Percentiles rank a stretch among this genome's conserved stretches.
These are phyloP conservation scores for Rynchops niger DNA, from an alignment of 2,113 vertebrate genomes.

Conservation along the genomic window DNA sequence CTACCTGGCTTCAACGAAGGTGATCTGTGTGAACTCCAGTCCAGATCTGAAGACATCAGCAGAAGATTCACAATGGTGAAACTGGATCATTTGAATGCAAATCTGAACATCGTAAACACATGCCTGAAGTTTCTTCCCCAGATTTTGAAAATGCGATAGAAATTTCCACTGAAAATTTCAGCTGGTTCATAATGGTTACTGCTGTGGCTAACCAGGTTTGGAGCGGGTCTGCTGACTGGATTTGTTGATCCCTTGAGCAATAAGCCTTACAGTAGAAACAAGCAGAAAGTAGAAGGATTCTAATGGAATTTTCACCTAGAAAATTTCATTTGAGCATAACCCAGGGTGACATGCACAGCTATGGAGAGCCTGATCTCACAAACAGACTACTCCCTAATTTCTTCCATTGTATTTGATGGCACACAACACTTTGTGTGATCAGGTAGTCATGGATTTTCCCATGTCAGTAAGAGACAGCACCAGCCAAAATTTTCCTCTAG, in stretches of 20 bases:
- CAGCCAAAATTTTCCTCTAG: background rate
- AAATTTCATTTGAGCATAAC: background rate
- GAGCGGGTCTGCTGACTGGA: background rate
- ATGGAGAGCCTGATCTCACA: background rate
- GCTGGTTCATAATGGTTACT: background rate
- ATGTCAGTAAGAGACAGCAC: background rate
- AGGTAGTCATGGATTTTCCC: background rate
- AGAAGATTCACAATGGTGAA: background rate
- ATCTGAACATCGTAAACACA: background rate
- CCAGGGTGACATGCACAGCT: background rate
- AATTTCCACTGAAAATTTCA: background rate
- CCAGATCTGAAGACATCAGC: background rate
- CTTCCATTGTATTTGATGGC: background rate
- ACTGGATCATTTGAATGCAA: background rate
- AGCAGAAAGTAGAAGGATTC: background rate
- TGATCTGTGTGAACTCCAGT: background rate
- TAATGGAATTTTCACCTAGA: slow-evolving; percentile 2
- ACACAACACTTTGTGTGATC: background rate
- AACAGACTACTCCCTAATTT: background rate
- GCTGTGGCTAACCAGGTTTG: background rate
- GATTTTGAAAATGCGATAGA: background rate
- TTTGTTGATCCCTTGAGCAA: background rate
- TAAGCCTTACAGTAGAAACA: background rate
- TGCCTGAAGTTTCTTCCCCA: background rate
- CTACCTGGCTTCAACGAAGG: background rate